Evolutionary conservation across 2,797 vertebrate genomes (phyloP), one percentile per base, ranked within the genome.

Genomic region (Aeoliscus strigatus): DNA sequence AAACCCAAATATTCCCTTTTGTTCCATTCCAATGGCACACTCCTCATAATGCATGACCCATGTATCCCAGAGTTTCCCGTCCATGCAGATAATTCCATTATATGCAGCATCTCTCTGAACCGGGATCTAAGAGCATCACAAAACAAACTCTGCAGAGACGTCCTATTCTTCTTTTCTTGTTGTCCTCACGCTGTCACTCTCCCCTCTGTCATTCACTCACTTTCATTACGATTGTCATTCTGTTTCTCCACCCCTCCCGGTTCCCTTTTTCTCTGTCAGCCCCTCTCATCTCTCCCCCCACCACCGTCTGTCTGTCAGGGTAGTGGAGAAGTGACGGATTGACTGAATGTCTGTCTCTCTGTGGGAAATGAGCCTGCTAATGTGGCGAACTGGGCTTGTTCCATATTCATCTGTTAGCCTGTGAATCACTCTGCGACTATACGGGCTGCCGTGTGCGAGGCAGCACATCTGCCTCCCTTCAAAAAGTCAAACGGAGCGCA

Each of bases 321-420:
- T 39, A 15, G 51, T 27, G 44, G 23, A 48, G 38, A 68, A 62
- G 57, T 66, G 81, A 81, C 17, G 56, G 64, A 74, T 73, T 66
- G 79, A 77, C 56, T 72, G 71, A 64, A 51, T 46, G 53, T 59
- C 59, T 67, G 48, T 73, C 63, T 77, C 66, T 62, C 60, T 51
- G 62, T 49, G 70, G 70, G 66, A 82, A 75, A 82, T 80, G 75
- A 85, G 63, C 60, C 69, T 21, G 60, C 61, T 87, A 85, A 87
- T 83, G 74, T 78, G 70, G 58, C 32, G 42, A 77, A 66, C 68
- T 56, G 48, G 49, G 48, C 76, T 79, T 73, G 58, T 82, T 83
- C 72, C 75, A 79, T 80, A 80, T 85, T 85, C 74, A 84, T 83
- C 59, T 60, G 58, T 41, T 26, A 66, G 51, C 52, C 60, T 34